Evolutionary conservation across 2,797 vertebrate species (phyloP).

Genomic region (Notolepis coatsorum): DNA sequence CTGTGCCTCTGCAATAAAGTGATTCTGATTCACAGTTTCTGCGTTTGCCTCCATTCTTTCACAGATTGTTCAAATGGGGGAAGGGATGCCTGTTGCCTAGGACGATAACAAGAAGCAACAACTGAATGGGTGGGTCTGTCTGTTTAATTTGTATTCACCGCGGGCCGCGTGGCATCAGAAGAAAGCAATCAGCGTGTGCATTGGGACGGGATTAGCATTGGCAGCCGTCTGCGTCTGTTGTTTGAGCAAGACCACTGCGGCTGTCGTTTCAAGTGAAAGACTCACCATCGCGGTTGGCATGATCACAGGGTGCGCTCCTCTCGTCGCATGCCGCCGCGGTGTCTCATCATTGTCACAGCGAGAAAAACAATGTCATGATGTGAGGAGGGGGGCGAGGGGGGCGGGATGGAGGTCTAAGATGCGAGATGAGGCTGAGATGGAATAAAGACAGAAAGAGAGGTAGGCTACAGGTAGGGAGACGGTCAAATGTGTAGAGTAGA

Average conservation of each 20-base stretch:
- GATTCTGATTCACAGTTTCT: too few species aligned
- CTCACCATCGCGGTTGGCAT: neutral
- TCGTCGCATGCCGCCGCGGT: neutral
- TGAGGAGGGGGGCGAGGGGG: neutral
- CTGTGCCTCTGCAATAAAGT: too few species aligned
- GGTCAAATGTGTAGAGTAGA: too few species aligned
- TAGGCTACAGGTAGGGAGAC: too few species aligned
- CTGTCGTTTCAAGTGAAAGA: conserved; percentile 4
- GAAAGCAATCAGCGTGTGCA: neutral
- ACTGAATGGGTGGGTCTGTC: too few species aligned
- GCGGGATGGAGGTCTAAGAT: neutral
- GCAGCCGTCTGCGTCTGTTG: neutral
- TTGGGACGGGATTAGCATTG: conserved; percentile 11
- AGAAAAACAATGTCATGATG: conserved; percentile 39
- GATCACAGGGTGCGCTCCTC: conserved; percentile 27
- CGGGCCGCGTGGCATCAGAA: neutral
- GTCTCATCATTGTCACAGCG: conserved; percentile 18
- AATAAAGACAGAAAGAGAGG: neutral
- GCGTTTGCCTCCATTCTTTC: conserved; percentile 2
- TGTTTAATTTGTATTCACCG: conserved; percentile 10
- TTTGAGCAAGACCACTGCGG: conserved; percentile 14
- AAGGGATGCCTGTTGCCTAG: conserved; percentile 1
- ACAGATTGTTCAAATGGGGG: neutral
- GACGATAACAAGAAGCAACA: too few species aligned
- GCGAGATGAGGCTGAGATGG: neutral